These are phyloP conservation scores for Aphidius ervi DNA, from an alignment of 1,140 invertebrate genomes.

Conservation along the genomic window DNA sequence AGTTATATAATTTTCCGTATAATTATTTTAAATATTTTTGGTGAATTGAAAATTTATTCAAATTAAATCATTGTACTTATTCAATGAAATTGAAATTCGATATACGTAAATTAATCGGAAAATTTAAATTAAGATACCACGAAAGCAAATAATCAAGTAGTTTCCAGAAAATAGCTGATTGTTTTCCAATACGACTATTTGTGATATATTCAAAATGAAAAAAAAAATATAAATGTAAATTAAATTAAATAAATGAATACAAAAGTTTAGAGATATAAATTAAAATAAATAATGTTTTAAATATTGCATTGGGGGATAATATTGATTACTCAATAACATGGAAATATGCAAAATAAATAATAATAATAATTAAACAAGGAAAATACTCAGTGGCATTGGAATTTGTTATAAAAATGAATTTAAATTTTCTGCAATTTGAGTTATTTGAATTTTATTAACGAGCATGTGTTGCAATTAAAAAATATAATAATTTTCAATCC, in stretches of 20 bases:
- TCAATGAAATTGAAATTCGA: no score
- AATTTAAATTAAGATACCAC: no score
- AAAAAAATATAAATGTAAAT: neutral
- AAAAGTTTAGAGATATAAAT: neutral
- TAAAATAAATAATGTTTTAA: constrained; percentile 4
- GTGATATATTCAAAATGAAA: neutral
- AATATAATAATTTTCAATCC: no score
- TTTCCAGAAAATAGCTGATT: constrained; percentile 27
- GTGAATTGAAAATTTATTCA: no score
- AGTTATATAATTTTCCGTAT: no score
- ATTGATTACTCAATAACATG: neutral
- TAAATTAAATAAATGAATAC: no score
- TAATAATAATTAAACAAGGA: no score
- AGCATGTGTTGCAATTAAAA: no score
- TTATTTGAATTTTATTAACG: no score
- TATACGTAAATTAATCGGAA: neutral
- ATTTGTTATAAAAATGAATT: neutral
- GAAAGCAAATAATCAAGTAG: neutral
- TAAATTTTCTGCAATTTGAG: no score
- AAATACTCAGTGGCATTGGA: neutral
- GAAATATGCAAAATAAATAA: neutral
- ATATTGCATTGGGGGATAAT: neutral
- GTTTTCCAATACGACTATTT: constrained; percentile 36
- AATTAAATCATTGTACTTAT: no score
- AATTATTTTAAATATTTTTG: no score